These are phyloP conservation scores for Arrhopalites spinosus DNA, from an alignment of 2,888 invertebrate species.

Conservation along the genomic window DNA sequence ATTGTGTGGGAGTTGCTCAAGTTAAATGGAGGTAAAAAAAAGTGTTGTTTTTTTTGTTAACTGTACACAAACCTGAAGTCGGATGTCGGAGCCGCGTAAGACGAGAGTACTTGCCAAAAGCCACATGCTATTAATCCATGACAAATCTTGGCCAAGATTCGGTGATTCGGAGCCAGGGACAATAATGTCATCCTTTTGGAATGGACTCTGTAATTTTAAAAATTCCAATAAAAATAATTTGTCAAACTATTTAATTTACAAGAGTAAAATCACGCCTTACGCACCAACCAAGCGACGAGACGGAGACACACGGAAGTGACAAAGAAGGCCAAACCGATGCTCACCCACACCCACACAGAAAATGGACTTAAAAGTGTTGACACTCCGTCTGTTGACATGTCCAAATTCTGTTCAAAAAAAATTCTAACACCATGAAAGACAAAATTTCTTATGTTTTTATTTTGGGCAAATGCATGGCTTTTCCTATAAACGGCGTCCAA, in stretches of 20 bases:
- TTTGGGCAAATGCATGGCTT: not conserved
- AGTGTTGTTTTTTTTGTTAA: no score
- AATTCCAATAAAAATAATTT: no score
- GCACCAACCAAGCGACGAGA: constrained; percentile 50
- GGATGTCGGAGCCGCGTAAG: constrained; percentile 50
- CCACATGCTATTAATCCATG: constrained; percentile 55
- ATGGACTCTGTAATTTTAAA: constrained; percentile 49
- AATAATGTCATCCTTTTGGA: constrained; percentile 55
- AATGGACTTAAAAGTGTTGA: constrained; percentile 52
- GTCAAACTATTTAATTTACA: no score
- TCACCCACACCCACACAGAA: constrained; percentile 55
- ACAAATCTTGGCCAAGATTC: constrained; percentile 49
- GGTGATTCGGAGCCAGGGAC: constrained; percentile 51
- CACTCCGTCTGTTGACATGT: constrained; percentile 45
- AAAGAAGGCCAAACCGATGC: constrained; percentile 53
- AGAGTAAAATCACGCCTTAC: no score
- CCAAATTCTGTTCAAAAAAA: constrained; percentile 38
- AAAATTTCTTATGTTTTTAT: not conserved
- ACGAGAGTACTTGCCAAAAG: constrained; percentile 53
- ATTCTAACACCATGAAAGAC: not conserved
- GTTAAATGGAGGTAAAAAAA: no score
- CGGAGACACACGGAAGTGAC: constrained; percentile 53
- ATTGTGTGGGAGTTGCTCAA: no score
- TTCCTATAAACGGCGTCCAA: not conserved
- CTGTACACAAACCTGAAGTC: constrained; percentile 49